Evolutionary conservation across 2,113 vertebrate genomes (phyloP), one percentile per base, ranked within the genome.

Genomic region (Pyxicephalus adspersus): DNA sequence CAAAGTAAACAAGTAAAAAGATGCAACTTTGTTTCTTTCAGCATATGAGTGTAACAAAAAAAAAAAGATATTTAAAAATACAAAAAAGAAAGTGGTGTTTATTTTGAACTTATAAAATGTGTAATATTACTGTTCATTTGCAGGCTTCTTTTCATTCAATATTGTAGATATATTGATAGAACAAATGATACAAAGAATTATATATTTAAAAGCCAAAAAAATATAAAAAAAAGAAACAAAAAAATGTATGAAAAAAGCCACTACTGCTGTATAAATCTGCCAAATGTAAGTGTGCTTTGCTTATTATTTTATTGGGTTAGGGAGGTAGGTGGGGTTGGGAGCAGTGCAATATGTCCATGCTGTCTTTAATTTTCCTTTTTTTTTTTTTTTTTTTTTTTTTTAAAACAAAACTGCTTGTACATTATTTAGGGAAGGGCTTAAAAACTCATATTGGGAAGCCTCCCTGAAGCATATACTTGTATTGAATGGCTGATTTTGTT

Each of bases 101-200:
- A 71, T 82, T 85, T 85, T 85, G 66, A 67, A 84, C 79, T 28
- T 29, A 74, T 80, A 77, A 20, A 80, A 77, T 64, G 75, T 61
- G 63, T 77, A 84, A 82, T 74, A 81, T 81, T 61, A 71, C 67
- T 17, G 80, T 82, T 82, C n/a, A 65, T 75, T 82, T 82, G 71
- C 80, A 74, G 64, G 81, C 81, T 84, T 85, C 45, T 84, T 84
- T 84, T 81, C 85, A 83, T 81, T 83, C 77, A 64, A 77, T 84
- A 84, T 55, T 85, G 85, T 84, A 85, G 81, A 84, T 81, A 70
- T 81, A 85, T 80, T 85, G 85, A 85, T 83, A 84, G 77, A 84
- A 76, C 25, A 76, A 75, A 83, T 57, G 60, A 70, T 73, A 85
- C 75, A 85, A 81, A 85, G 78, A 85, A 81, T 77, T 81, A 77